These are phyloP conservation scores for Oxystoma pomonae DNA, from an alignment of 2,888 invertebrate species.

Conservation along the genomic window DNA sequence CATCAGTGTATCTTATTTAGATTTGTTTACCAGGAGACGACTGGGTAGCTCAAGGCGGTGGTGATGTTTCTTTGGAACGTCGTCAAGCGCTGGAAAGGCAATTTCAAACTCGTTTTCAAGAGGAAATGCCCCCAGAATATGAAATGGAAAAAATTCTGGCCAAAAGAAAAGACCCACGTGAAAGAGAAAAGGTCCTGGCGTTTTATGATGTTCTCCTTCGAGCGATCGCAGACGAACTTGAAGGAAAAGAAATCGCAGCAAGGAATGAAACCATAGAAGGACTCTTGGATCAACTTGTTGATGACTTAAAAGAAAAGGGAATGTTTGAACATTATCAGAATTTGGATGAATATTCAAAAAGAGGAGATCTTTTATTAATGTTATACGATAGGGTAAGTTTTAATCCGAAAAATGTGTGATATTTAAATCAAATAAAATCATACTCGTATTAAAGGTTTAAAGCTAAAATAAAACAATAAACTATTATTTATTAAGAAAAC, in stretches of 20 bases:
- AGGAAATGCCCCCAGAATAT: conserved; percentile 38
- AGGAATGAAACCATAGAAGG: conserved; percentile 41
- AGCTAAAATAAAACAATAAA: too few species aligned
- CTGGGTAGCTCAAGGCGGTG: conserved; percentile 20
- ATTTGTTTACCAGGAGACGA: conserved; percentile 13
- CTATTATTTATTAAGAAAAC: too few species aligned
- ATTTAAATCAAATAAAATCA: too few species aligned
- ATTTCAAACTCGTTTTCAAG: conserved; percentile 36
- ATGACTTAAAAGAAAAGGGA: conserved; percentile 38
- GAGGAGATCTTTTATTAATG: conserved; percentile 38
- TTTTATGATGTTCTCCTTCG: conserved; percentile 46
- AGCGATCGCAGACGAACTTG: conserved; percentile 48
- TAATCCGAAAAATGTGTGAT: too few species aligned
- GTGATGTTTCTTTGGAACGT: conserved; percentile 17
- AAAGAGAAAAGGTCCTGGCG: conserved; percentile 42
- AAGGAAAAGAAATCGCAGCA: conserved; percentile 33
- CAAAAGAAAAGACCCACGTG: conserved; percentile 40
- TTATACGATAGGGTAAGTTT: conserved; percentile 33
- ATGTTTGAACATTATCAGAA: conserved; percentile 35
- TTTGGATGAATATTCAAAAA: conserved; percentile 34
- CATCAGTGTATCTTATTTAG: too few species aligned
- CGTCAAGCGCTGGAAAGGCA: conserved; percentile 32
- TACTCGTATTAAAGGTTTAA: too few species aligned
- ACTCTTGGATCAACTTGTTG: conserved; percentile 40
- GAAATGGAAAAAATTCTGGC: conserved; percentile 46